Conservation (phyloP, 2,113 vertebrate species). For the Ammospiza caudacuta region DNA sequence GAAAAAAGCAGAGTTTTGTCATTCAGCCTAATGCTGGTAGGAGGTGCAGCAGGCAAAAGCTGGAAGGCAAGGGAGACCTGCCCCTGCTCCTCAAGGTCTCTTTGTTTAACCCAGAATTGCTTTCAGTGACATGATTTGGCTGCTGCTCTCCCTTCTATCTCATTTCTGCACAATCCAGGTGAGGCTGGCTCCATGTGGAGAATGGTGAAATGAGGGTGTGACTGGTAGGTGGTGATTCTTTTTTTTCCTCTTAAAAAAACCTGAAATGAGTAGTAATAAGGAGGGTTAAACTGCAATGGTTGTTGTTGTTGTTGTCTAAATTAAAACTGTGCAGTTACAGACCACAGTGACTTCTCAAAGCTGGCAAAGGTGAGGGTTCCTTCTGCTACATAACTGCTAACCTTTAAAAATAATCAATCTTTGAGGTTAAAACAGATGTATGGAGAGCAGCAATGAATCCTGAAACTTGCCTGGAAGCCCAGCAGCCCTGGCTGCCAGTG, state of each 20-base stretch:
- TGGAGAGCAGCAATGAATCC: not conserved
- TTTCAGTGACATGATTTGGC: not conserved
- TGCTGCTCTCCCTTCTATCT: not conserved
- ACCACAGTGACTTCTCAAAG: not conserved
- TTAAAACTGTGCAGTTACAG: not conserved
- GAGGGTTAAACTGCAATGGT: not conserved
- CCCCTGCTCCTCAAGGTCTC: not conserved
- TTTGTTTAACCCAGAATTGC: not conserved
- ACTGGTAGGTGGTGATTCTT: not conserved
- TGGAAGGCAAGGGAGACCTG: not conserved
- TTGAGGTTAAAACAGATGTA: not conserved
- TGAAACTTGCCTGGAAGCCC: not conserved
- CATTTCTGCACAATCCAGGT: not conserved
- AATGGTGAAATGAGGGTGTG: not conserved
- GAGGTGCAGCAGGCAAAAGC: not conserved
- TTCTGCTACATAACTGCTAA: conserved; percentile 19
- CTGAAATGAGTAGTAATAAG: not conserved
- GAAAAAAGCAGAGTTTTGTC: not conserved
- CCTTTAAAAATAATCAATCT: conserved; percentile 51
- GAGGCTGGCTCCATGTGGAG: not conserved
- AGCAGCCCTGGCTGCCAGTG: not conserved
- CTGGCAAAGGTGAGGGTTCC: not conserved
- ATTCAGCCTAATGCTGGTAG: not conserved
- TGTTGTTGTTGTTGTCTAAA: not conserved
- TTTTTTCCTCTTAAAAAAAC: not conserved